phyloP scores from a whole-genome alignment of 2,888 invertebrate genomes.

The Portevinia maculata region DNA sequence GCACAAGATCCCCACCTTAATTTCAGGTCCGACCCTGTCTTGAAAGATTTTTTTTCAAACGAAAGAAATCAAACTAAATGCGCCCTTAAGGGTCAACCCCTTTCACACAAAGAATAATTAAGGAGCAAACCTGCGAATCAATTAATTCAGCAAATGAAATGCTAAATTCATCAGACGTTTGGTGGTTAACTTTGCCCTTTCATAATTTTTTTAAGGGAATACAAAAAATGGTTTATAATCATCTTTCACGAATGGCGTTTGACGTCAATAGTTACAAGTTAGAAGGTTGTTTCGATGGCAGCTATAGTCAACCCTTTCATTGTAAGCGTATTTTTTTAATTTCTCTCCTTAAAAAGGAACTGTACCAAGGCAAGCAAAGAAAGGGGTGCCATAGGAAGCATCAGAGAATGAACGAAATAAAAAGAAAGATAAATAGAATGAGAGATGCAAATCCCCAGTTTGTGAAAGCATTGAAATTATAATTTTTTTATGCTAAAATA shows the following conservation, averaged over 20 bases:
- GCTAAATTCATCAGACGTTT: conserved; percentile 1
- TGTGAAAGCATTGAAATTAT: conserved; percentile 70
- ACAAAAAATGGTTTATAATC: conserved; percentile 8
- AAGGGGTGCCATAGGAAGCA: conserved; percentile 1
- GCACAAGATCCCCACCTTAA: too few relatives aligned
- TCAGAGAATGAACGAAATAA: not conserved
- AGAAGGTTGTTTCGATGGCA: not conserved
- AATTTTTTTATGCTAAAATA: conserved; percentile 68
- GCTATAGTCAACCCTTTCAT: conserved; percentile 34
- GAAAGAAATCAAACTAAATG: too few relatives aligned
- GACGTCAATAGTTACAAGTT: conserved; percentile 2
- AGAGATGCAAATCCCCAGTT: conserved; percentile 56
- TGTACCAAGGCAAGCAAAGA: not conserved
- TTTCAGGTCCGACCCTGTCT: too few relatives aligned
- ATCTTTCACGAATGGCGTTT: conserved; percentile 19
- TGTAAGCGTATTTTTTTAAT: conserved; percentile 32
- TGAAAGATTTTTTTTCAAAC: too few relatives aligned
- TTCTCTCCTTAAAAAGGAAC: conserved; percentile 23
- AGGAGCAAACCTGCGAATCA: not conserved
- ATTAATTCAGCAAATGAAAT: conserved; percentile 2
- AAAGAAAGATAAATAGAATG: conserved; percentile 5
- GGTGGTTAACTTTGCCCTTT: not conserved
- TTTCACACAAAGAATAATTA: too few relatives aligned
- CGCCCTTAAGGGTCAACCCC: too few relatives aligned
- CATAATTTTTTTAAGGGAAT: too few relatives aligned